These are phyloP conservation scores for Varecia variegata DNA, from an alignment of 2,797 vertebrate genomes.

Conservation along the genomic window DNA sequence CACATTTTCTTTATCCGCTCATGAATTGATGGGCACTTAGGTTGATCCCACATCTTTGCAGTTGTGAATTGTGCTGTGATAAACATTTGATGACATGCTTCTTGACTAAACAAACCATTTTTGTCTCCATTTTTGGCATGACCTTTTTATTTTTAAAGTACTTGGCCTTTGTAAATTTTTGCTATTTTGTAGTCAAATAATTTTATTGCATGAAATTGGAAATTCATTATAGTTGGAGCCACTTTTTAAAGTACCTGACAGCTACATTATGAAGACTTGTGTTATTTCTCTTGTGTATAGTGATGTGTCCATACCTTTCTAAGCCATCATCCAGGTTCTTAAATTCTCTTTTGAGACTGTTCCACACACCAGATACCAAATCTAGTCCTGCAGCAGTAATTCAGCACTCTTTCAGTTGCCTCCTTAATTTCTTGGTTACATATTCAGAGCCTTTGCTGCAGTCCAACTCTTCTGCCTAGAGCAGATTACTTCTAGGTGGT, in stretches of 20 bases:
- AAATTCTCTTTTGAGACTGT: background rate
- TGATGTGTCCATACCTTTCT: background rate
- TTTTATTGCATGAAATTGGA: background rate
- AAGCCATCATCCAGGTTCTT: background rate
- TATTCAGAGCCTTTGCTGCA: background rate
- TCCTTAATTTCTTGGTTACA: background rate
- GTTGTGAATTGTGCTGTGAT: background rate
- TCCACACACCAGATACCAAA: background rate
- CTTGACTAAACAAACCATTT: conserved; percentile 10
- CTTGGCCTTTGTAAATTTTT: conserved; percentile 1
- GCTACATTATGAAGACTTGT: background rate
- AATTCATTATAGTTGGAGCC: background rate
- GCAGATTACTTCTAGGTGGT: background rate
- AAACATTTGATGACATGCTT: background rate
- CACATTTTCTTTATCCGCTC: background rate
- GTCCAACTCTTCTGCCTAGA: background rate
- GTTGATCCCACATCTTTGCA: background rate
- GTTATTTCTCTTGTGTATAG: background rate
- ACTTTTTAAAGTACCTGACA: background rate
- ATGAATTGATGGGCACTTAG: background rate
- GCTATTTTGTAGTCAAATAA: background rate
- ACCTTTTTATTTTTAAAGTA: conserved; percentile 17
- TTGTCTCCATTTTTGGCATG: conserved; percentile 19
- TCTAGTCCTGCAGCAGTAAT: background rate
- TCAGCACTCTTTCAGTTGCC: background rate